Conservation (phyloP, 2,113 vertebrate species). For the Notechis scutatus region DNA sequence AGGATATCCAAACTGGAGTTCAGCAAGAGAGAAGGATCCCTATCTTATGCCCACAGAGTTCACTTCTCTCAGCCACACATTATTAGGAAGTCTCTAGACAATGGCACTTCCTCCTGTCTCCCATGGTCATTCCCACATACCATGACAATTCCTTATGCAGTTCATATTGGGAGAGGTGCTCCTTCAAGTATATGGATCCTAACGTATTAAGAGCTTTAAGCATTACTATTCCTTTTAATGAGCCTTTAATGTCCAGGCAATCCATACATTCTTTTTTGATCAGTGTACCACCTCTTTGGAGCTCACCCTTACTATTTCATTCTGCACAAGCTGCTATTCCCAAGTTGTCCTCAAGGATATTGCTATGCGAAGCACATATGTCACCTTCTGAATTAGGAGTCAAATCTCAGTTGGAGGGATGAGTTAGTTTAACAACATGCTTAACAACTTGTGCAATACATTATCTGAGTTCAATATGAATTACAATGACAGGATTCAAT, state of each 20-base stretch:
- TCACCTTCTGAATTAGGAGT: not conserved
- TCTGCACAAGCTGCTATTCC: not conserved
- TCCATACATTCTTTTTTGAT: not conserved
- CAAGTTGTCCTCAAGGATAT: not conserved
- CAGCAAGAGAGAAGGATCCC: not conserved
- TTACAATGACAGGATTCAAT: not conserved
- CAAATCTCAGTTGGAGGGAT: not conserved
- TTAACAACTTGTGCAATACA: not conserved
- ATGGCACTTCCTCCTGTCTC: not conserved
- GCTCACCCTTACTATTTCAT: not conserved
- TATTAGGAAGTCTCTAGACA: not conserved
- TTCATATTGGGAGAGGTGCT: not conserved
- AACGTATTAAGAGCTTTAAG: not conserved
- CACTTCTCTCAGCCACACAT: not conserved
- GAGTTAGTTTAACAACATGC: not conserved
- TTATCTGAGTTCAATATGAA: not conserved
- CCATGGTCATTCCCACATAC: not conserved
- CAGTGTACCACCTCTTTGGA: not conserved
- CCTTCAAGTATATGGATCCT: not conserved
- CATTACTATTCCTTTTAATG: not conserved
- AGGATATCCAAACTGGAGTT: not conserved
- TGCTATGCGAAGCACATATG: not conserved
- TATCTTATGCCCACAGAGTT: not conserved
- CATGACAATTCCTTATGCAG: not conserved
- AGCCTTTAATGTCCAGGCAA: not conserved